Base-by-base conservation (phyloP, 2,888 invertebrate genomes). In the Parnassius apollo region DNA sequence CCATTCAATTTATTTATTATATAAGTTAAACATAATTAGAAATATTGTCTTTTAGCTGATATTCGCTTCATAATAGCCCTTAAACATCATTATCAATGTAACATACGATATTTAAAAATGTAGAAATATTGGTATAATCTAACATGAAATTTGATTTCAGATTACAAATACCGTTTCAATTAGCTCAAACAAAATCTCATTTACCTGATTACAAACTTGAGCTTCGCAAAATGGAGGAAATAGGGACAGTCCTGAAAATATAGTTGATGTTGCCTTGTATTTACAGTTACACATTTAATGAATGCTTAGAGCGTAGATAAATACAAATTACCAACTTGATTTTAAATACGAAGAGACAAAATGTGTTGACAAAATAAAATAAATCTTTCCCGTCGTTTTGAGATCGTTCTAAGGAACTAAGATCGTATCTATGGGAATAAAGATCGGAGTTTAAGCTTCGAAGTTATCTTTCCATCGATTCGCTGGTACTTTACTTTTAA, bases 231-330 rank as follows among this genome's bases (percentile, higher is more conserved):
- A 42, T 51, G 59, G 56, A 63, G 62, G 58, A 63, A 63, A 56
- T 62, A 58, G 58, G 58, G 53, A 51, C 50, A 59, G 55, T 46
- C 42, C 51, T 55, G 56, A 51, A 50, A 46, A 62, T 56, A 45
- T 59, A 51, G 25, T 50, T 51, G 55, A 45, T 42, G 42, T 62
- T 3, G 22, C 45, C 44, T 51, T 48, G 52, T 59, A 56, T 63
- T 63, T 59, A 63, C 58, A 55, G 42, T 52, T 50, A 63, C 51
- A 51, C 58, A 55, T 35, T 12, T 46, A 59, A 56, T 56, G 70
- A 81, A 76, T 79, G 78, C 75, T 78, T 49, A 59, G 53, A 53
- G 57, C 13, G 42, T 45, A 57, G 46, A 57, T 52, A 60, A 35
- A 64, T 60, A 60, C 44, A 63, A 56, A 56, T 63, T 44, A 25